Conservation (phyloP, 2,113 vertebrate genomes). For the Xerus inauris region DNA sequence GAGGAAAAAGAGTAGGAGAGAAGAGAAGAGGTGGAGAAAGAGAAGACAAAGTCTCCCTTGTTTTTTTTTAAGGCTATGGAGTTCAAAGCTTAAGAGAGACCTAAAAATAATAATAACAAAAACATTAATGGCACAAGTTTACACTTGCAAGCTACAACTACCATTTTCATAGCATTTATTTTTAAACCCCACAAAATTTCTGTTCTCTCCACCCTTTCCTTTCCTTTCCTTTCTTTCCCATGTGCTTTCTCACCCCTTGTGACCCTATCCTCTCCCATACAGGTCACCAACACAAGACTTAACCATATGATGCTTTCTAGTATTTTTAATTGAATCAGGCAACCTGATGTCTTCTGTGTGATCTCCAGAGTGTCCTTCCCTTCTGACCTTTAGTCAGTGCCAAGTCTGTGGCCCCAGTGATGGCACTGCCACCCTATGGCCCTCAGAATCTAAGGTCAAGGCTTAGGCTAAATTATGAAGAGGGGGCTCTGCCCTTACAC, state of each 20-base stretch:
- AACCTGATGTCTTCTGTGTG: not conserved
- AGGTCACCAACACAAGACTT: not conserved
- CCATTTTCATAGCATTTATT: not conserved
- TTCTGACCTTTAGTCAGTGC: not conserved
- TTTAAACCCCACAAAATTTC: not conserved
- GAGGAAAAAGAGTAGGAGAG: no score
- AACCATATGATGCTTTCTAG: not conserved
- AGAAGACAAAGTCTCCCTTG: no score
- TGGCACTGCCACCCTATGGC: accelerated
- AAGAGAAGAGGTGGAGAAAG: no score
- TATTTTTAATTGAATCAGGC: not conserved
- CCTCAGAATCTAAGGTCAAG: not conserved
- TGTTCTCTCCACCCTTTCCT: not conserved
- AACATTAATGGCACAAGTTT: not conserved
- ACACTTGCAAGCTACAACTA: not conserved
- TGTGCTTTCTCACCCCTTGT: accelerated
- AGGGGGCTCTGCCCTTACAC: not conserved
- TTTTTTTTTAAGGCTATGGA: not conserved
- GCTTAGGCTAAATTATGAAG: not conserved
- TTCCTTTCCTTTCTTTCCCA: not conserved
- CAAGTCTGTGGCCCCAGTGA: not conserved
- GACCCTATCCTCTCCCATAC: not conserved
- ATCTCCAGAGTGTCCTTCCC: not conserved
- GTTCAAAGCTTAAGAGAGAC: not conserved
- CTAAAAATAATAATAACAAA: not conserved